phyloP scores from a whole-genome alignment of 2,797 vertebrate species.

The Enteromius treurensis region DNA sequence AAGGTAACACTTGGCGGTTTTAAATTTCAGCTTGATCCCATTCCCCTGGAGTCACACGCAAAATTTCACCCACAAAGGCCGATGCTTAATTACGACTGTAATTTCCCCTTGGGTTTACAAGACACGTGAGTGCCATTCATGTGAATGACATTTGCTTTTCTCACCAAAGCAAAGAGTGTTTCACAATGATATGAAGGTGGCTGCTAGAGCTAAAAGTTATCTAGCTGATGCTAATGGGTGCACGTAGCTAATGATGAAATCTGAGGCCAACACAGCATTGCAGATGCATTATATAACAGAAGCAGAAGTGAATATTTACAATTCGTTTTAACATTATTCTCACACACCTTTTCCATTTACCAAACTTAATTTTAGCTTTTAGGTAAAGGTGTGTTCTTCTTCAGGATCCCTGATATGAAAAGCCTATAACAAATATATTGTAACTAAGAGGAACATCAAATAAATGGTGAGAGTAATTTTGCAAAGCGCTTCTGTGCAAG shows the following conservation, averaged over 20 bases:
- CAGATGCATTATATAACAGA: constrained; percentile 55
- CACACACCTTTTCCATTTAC: constrained; percentile 11
- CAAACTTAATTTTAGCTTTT: neutral
- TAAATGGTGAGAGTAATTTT: constrained; percentile 23
- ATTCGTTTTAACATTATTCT: constrained; percentile 9
- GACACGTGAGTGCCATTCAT: constrained; percentile 63
- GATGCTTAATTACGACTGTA: constrained; percentile 58
- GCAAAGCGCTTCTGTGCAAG: neutral
- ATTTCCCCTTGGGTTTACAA: constrained; percentile 57
- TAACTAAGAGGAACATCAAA: constrained; percentile 12
- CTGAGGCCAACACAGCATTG: constrained; percentile 62
- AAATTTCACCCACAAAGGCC: constrained; percentile 64
- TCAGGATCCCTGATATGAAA: neutral
- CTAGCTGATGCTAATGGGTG: constrained; percentile 67
- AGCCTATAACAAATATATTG: constrained; percentile 17
- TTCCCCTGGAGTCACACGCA: constrained; percentile 51
- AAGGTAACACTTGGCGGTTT: constrained; percentile 20
- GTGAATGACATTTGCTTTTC: constrained; percentile 54
- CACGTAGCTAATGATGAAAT: constrained; percentile 71
- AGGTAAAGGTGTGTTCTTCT: constrained; percentile 15
- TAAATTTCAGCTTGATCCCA: constrained; percentile 30
- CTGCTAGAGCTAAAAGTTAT: constrained; percentile 61
- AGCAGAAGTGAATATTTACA: constrained; percentile 20
- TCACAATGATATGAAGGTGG: constrained; percentile 54
- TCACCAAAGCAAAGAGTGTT: constrained; percentile 51